phyloP scores from a whole-genome alignment of 2,797 vertebrate species.

The Picus viridis region DNA sequence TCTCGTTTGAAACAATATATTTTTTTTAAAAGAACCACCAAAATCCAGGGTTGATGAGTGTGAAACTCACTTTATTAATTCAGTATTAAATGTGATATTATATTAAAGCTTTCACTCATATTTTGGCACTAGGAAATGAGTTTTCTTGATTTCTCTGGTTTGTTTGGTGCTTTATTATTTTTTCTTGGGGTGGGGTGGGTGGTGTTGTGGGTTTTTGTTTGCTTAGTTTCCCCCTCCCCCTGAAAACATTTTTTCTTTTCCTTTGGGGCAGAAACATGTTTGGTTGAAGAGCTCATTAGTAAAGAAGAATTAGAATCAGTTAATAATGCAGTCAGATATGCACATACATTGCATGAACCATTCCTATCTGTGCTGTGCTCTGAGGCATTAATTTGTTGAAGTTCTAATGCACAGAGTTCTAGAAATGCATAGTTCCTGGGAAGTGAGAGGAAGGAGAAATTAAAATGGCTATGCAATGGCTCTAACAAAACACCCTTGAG shows the following conservation, averaged over 20 bases:
- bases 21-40: slow-evolving; percentile 48
- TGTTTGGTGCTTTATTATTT: background rate
- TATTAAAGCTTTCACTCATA: background rate
- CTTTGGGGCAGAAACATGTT: slow-evolving; percentile 12
- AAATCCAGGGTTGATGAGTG: slow-evolving; percentile 43
- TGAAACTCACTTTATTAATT: slow-evolving; percentile 35
- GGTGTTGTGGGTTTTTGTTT: too few species aligned
- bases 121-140: background rate
- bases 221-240: background rate
- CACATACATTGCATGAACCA: background rate
- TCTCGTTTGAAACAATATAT: slow-evolving; percentile 39
- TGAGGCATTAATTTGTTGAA: slow-evolving; percentile 25
- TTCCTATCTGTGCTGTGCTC: background rate
- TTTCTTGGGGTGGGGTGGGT: too few species aligned
- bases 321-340: slow-evolving; percentile 49
- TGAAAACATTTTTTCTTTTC: background rate
- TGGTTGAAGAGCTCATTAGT: slow-evolving; percentile 47
- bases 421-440: background rate
- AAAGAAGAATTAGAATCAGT: slow-evolving; percentile 66
- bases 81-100: slow-evolving; percentile 36
- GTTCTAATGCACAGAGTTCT: background rate
- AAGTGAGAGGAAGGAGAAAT: background rate
- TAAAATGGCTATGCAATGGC: background rate
- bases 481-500: background rate
- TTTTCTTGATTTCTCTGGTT: slow-evolving; percentile 24